Evolutionary conservation across 2,888 invertebrate genomes (phyloP), one percentile per base, ranked within the genome.

Genomic region (Helicoverpa assulta): DNA sequence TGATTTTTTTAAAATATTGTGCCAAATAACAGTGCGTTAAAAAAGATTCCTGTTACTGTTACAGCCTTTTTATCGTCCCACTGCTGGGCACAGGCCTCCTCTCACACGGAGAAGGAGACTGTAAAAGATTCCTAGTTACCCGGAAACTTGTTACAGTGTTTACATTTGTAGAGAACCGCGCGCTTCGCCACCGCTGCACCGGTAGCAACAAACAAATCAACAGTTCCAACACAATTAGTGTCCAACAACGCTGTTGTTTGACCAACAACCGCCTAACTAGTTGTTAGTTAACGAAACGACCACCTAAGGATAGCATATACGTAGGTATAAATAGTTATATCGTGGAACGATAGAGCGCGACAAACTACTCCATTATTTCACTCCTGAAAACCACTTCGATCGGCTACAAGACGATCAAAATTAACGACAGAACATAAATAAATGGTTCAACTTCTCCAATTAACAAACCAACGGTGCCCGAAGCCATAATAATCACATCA

Each of bases 81-180:
- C n/a, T n/a, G n/a, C n/a, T n/a, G n/a, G n/a, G n/a, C n/a, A n/a
- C n/a, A n/a, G n/a, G n/a, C n/a, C n/a, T n/a, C n/a, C n/a, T n/a
- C n/a, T n/a, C n/a, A n/a, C n/a, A n/a, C n/a, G n/a, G n/a, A n/a
- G n/a, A n/a, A n/a, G n/a, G n/a, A n/a, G n/a, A 18, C 8, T 18
- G 8, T n/a, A 18, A 8, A 50, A 4, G 10, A 18, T 50, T 50
- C 18, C 50, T 18, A 50, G 18, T 12, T 62, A 52, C 6, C 29
- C n/a, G 16, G 14, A 65, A 56, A 54, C 60, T 56, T 21, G 18
- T 33, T 33, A 54, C 37, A 51, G 79, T 80, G 80, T 82, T 80
- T 80, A 80, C 83, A 55, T 72, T 21, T 10, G 12, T 5, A 47
- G 40, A 43, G n/a, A 56, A 61, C 67, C 53, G 56, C 68, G 59